Percentiles rank a stretch among this genome's conserved stretches.
Evolutionary conservation across 2,797 vertebrate genomes (phyloP).

Genomic region (Pterois miles): DNA sequence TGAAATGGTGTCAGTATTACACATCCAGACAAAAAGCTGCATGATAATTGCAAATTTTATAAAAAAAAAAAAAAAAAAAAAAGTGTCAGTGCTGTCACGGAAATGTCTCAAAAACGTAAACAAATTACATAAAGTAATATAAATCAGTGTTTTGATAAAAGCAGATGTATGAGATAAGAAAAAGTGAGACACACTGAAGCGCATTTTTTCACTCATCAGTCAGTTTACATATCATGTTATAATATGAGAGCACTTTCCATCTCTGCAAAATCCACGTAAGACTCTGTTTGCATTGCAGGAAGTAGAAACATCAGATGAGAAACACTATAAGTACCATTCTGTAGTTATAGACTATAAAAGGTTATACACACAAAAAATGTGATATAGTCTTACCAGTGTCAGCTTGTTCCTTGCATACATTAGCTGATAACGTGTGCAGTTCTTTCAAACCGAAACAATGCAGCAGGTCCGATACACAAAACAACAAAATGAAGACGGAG

Average conservation of each 20-base stretch:
- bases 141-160: constrained; percentile 17
- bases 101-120: constrained; percentile 42
- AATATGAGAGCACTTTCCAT: neutral
- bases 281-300: neutral
- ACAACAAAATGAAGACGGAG: neutral
- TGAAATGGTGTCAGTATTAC: constrained; percentile 14
- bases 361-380: neutral
- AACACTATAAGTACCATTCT: neutral
- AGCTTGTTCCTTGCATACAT: neutral
- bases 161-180: constrained; percentile 1
- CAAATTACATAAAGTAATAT: constrained; percentile 10
- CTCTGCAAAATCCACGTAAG: neutral
- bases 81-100: constrained; percentile 40
- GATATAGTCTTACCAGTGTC: neutral
- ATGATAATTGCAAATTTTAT: constrained; percentile 23
- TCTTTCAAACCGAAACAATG: neutral
- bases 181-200: neutral
- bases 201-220: neutral
- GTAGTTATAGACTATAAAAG: neutral
- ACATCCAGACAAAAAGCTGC: constrained; percentile 7
- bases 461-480: constrained; percentile 7
- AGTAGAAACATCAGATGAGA: neutral
- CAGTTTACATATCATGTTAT: neutral
- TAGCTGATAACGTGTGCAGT: neutral
- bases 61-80: too few relatives aligned